Evolutionary conservation across 1,140 invertebrate genomes (phyloP), one percentile per base, ranked within the genome.

Genomic region (Ylistrum balloti): DNA sequence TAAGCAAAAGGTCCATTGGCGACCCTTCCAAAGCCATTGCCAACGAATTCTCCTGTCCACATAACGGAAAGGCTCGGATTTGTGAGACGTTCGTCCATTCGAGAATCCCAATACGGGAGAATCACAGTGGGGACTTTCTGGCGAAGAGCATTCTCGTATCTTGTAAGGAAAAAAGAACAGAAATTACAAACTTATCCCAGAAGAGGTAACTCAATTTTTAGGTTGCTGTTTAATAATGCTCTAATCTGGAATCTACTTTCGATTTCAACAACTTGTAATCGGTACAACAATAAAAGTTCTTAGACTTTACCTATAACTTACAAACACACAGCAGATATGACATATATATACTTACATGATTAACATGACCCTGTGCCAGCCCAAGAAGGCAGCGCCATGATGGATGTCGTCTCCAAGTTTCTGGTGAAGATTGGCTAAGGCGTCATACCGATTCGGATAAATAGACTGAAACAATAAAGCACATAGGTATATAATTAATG

Each of bases 41-140:
- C 96, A 74, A 96, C 87, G 88, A 96, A 96, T n/a, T 94, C 86
- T 0, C 91, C 85, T 33, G 93, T 95, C 92, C 95, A 96, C 20
- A 96, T 93, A 38, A 96, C 94, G 15, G 96, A 96, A 34, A 95
- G 91, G 7, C 94, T 93, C 5, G 94, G 91, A 91, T 96, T 93
- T 0, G 93, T 92, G 5, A 96, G 87, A 56, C 93, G 94, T 22
- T 90, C 88, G 89, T 96, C 96, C 48, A 96, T 41, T 0, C 95
- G 94, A 13, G 93, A 94, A 90, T 96, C 96, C 95, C 96, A 96
- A 93, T 96, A 96, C 7, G 96, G 96, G 10, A 96, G 89, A 17
- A 94, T 94, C 2, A 96, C 91, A 15, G 86, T 34, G 0, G 94
- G 94, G 17, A 94, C 90, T 74, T 93, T 94, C 85, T 95, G 93